phyloP scores from a whole-genome alignment of 2,888 invertebrate genomes.

The Oscheius sp. region DNA sequence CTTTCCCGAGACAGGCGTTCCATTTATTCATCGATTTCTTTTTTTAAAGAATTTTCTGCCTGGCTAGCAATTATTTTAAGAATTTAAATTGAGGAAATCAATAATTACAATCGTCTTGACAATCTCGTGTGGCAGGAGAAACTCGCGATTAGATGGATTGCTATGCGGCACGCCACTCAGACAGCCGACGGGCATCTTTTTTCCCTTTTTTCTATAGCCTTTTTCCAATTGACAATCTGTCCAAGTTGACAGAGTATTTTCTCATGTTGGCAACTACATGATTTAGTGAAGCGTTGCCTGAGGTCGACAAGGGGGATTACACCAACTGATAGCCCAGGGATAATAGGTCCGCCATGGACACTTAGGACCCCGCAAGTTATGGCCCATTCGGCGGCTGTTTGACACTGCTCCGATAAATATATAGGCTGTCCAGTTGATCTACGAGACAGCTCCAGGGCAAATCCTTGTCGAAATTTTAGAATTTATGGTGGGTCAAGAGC shows the following conservation, averaged over 20 bases:
- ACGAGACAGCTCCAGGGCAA: conserved; percentile 27
- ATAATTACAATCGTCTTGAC: conserved; percentile 38
- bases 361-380: conserved; percentile 35
- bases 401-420: conserved; percentile 35
- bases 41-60: not conserved
- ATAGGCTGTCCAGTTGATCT: conserved; percentile 36
- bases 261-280: not conserved
- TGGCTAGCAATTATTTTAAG: not conserved
- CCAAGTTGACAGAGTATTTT: not conserved
- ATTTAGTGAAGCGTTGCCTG: conserved; percentile 9
- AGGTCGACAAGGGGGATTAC: conserved; percentile 3
- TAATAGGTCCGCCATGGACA: conserved; percentile 35
- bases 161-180: conserved; percentile 34
- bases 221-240: not conserved
- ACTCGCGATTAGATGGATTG: conserved; percentile 35
- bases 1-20: conserved; percentile 7
- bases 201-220: conserved; percentile 4
- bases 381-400: conserved; percentile 36
- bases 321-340: conserved; percentile 22
- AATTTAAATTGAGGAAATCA: conserved; percentile 28
- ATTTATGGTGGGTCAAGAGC: not conserved
- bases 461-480: conserved; percentile 7
- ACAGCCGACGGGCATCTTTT: conserved; percentile 7
- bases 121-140: conserved; percentile 37
- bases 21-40: not conserved